These are phyloP conservation scores for Megaceryle alcyon DNA, from an alignment of 2,797 vertebrate genomes.

Conservation along the genomic window DNA sequence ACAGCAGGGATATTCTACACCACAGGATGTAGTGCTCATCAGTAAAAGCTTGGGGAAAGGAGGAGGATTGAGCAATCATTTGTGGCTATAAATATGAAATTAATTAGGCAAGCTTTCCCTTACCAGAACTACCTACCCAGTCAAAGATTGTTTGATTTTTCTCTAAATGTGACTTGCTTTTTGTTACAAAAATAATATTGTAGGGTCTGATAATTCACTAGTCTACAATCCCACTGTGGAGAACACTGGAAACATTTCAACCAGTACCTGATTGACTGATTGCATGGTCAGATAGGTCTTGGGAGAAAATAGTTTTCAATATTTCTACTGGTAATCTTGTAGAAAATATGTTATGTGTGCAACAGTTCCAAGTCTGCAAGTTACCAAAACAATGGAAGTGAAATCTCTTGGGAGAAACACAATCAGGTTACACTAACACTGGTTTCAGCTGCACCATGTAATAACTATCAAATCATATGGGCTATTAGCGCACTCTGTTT, in stretches of 20 bases:
- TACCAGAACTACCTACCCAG: neutral
- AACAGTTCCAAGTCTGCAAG: neutral
- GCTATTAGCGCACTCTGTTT: neutral
- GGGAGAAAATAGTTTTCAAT: neutral
- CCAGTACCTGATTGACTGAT: neutral
- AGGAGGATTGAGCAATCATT: too few species aligned
- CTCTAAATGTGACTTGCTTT: neutral
- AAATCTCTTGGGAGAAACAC: neutral
- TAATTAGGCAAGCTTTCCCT: neutral
- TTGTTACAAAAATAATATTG: neutral
- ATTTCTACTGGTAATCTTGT: neutral
- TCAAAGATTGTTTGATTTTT: neutral
- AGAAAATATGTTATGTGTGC: neutral
- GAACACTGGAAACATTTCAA: neutral
- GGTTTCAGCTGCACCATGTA: neutral
- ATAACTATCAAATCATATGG: neutral
- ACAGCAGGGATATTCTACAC: too few species aligned
- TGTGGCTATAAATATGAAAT: neutral
- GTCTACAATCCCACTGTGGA: neutral
- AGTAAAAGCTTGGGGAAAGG: too few species aligned
- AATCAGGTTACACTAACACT: neutral
- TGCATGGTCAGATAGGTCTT: neutral
- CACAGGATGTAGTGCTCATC: too few species aligned
- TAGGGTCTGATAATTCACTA: neutral
- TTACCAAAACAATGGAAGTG: neutral